Percentiles rank a stretch among this genome's conserved stretches.
Evolutionary conservation across 2,888 invertebrate species (phyloP).

Genomic region (Microchrysa polita): DNA sequence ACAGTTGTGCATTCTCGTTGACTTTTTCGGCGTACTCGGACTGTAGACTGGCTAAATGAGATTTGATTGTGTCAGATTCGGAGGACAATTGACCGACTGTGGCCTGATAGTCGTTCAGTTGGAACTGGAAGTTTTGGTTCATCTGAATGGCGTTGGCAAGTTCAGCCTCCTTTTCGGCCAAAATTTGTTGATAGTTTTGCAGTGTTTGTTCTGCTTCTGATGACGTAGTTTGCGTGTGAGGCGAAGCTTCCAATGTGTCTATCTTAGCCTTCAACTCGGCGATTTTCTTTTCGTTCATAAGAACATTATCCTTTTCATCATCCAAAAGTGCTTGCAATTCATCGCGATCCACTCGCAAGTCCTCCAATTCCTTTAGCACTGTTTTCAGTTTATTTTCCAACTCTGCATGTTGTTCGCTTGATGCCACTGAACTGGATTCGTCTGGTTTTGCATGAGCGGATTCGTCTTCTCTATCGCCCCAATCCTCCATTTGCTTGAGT

Average conservation of each 20-base stretch:
- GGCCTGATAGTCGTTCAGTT: slow-evolving; percentile 52
- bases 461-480: slow-evolving; percentile 57
- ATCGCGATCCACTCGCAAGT: slow-evolving; percentile 71
- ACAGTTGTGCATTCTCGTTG: slow-evolving; percentile 53
- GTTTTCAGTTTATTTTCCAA: slow-evolving; percentile 9
- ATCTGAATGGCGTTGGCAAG: slow-evolving; percentile 55
- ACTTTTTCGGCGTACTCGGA: slow-evolving; percentile 49
- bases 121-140: slow-evolving; percentile 55
- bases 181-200: background rate
- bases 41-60: slow-evolving; percentile 47
- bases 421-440: background rate
- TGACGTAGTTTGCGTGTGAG: background rate
- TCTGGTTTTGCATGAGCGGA: background rate
- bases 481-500: slow-evolving; percentile 68
- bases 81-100: slow-evolving; percentile 49
- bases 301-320: slow-evolving; percentile 64
- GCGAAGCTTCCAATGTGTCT: slow-evolving; percentile 49
- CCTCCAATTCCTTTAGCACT: slow-evolving; percentile 65
- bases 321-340: slow-evolving; percentile 69
- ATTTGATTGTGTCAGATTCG: slow-evolving; percentile 49
- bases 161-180: slow-evolving; percentile 50
- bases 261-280: slow-evolving; percentile 55
- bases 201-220: background rate
- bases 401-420: slow-evolving; percentile 46
- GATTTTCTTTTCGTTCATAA: slow-evolving; percentile 58